phyloP scores from a whole-genome alignment of 1,140 invertebrate genomes.

The Argopecten irradians region DNA sequence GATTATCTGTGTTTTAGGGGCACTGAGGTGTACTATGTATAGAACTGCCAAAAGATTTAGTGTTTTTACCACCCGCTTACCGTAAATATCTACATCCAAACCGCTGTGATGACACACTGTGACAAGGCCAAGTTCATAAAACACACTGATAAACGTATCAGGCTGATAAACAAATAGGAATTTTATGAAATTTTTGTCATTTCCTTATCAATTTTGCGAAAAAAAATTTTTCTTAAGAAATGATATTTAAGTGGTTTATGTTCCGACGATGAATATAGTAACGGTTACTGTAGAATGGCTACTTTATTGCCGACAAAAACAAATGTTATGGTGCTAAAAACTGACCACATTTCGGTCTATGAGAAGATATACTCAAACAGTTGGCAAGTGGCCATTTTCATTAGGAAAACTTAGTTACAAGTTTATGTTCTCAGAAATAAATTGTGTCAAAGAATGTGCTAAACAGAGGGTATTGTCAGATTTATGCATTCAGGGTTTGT shows the following conservation, averaged over 20 bases:
- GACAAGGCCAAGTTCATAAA: background rate
- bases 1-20: background rate
- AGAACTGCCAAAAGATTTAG: background rate
- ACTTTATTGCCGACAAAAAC: background rate
- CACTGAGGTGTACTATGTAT: background rate
- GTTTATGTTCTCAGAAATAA: background rate
- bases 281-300: background rate
- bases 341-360: too few relatives aligned
- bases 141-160: background rate
- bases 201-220: background rate
- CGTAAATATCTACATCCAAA: background rate
- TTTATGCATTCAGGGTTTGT: too few relatives aligned
- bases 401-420: background rate
- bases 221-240: background rate
- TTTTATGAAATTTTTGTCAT: background rate
- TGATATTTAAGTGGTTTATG: background rate
- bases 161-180: background rate
- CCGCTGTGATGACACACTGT: background rate
- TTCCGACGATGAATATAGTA: background rate
- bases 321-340: too few relatives aligned
- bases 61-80: background rate
- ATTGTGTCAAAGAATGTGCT: background rate
- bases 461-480: background rate
- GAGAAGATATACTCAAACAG: background rate
- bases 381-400: background rate